Percentiles rank a stretch among this genome's conserved stretches.
phyloP scores from a whole-genome alignment of 2,888 invertebrate species.

The Brachyptera risi region DNA sequence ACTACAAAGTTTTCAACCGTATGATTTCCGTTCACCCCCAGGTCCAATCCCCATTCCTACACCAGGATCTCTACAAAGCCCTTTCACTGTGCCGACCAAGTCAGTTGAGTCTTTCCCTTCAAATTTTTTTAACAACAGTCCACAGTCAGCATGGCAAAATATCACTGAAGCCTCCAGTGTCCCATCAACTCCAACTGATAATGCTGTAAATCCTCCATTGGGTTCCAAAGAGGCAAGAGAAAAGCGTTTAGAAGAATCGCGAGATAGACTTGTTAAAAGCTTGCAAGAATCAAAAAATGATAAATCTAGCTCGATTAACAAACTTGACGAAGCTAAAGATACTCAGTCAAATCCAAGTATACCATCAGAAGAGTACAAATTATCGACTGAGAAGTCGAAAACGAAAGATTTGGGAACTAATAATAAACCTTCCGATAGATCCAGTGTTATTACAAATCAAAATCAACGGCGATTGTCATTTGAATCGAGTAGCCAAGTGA shows the following conservation, averaged over 20 bases:
- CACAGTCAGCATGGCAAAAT: too few species aligned
- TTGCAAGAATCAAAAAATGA: neutral
- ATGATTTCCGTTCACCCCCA: too few species aligned
- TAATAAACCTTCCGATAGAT: neutral
- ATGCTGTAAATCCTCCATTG: neutral
- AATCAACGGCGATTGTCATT: neutral
- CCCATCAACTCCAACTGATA: too few species aligned
- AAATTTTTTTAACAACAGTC: too few species aligned
- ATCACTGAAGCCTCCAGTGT: too few species aligned
- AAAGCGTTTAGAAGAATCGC: conserved; percentile 6
- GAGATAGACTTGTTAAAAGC: neutral
- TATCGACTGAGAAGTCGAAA: neutral
- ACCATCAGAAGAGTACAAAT: neutral
- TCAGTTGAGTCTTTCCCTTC: too few species aligned
- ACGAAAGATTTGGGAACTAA: neutral
- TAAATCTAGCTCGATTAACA: neutral
- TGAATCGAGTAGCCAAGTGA: neutral
- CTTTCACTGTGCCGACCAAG: too few species aligned
- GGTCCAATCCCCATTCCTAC: too few species aligned
- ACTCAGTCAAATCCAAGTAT: neutral
- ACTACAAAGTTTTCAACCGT: too few species aligned
- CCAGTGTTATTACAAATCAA: neutral
- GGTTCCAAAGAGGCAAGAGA: conserved; percentile 16
- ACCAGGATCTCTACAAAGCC: too few species aligned
- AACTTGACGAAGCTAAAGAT: neutral